Percentiles rank a stretch among this genome's conserved stretches.
Conservation (phyloP, 2,797 vertebrate genomes). For the Coregonus sp. region DNA sequence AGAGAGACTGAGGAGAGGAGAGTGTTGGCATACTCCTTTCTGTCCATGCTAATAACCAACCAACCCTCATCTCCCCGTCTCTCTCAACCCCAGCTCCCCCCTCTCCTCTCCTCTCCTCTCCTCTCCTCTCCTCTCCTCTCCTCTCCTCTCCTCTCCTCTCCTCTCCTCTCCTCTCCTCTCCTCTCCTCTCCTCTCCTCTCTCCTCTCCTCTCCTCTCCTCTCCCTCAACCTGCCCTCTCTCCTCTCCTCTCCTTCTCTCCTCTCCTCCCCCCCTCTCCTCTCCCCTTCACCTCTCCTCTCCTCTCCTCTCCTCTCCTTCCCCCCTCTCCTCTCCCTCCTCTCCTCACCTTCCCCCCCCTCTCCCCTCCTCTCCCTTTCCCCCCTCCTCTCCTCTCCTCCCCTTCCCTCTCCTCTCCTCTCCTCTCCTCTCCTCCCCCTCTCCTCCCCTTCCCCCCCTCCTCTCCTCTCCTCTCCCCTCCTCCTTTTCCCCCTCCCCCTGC, state of each 20-base stretch:
- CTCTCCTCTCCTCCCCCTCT: slow-evolving; percentile 35
- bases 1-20: slow-evolving; percentile 41
- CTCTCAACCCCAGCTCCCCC: slow-evolving; percentile 6
- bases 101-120: too few relatives aligned
- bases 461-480: neutral
- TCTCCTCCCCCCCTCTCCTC: slow-evolving; percentile 14
- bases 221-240: too few relatives aligned
- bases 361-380: slow-evolving; percentile 43
- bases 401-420: neutral
- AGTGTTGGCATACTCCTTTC: slow-evolving; percentile 39
- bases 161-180: slow-evolving; percentile 60
- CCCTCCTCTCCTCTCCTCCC: neutral
- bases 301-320: too few relatives aligned
- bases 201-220: neutral
- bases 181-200: too few relatives aligned
- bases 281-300: slow-evolving; percentile 49
- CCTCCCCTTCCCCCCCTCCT: too few relatives aligned
- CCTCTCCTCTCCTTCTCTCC: slow-evolving; percentile 20
- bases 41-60: slow-evolving; percentile 62
- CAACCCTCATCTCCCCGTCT: slow-evolving; percentile 53
- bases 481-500: too few relatives aligned
- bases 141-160: too few relatives aligned
- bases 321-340: slow-evolving; percentile 36
- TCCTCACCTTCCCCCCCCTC: slow-evolving; percentile 42
- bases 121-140: slow-evolving; percentile 44